Evolutionary conservation across 2,113 vertebrate genomes (phyloP).

Genomic region (Pristiophorus japonicus): DNA sequence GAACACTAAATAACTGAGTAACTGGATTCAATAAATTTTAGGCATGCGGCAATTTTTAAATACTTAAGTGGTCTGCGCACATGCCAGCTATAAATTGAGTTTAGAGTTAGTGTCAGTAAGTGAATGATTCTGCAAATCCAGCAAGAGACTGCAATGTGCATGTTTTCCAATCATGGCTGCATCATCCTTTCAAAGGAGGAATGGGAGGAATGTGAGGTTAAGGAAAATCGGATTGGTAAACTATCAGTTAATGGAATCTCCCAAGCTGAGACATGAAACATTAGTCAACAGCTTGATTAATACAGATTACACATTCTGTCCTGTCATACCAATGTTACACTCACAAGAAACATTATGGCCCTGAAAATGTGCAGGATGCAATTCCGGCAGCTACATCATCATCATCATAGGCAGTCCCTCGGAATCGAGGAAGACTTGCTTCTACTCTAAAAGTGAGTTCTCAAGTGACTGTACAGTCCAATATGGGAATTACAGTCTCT

Average conservation of each 20-base stretch:
- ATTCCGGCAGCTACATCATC: no score
- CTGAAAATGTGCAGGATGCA: no score
- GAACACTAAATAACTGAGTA: constrained; percentile 1
- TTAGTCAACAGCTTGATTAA: neutral
- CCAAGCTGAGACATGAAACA: neutral
- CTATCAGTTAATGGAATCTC: neutral
- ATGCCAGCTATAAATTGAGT: constrained; percentile 10
- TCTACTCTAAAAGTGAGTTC: no score
- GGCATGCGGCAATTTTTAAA: neutral
- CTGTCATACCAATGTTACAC: neutral
- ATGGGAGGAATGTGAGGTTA: neutral
- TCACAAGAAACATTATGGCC: neutral
- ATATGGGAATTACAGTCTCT: no score
- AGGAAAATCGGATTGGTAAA: neutral
- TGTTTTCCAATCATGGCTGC: neutral
- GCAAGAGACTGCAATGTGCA: neutral
- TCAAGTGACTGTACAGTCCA: no score
- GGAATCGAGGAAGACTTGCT: no score
- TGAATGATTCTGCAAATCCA: neutral
- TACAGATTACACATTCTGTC: neutral
- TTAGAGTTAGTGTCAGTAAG: neutral
- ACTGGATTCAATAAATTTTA: constrained; percentile 24
- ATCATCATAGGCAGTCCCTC: no score
- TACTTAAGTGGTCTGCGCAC: neutral
- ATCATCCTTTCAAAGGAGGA: neutral